phyloP scores from a whole-genome alignment of 2,888 invertebrate species.

The Arge pagana region DNA sequence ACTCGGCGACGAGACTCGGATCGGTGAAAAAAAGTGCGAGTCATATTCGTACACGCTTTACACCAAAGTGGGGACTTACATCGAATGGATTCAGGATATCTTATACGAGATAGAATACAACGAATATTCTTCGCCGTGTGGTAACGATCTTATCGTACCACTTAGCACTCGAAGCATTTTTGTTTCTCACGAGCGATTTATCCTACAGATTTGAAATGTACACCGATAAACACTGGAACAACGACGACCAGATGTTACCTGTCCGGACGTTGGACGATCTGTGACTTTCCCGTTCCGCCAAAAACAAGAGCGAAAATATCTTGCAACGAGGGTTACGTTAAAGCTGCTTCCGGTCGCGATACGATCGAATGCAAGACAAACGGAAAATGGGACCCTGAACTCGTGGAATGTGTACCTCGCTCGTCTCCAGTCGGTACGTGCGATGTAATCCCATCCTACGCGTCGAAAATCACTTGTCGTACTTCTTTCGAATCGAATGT shows the following conservation, averaged over 20 bases:
- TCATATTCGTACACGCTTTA: constrained; percentile 52
- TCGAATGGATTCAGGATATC: constrained; percentile 47
- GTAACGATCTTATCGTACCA: neutral
- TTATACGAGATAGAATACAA: constrained; percentile 36
- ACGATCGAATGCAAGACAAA: neutral
- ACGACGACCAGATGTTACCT: neutral
- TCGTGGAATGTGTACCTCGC: neutral
- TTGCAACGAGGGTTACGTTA: neutral
- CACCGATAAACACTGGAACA: neutral
- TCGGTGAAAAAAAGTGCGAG: constrained; percentile 43
- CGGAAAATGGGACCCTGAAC: neutral
- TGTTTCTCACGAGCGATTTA: neutral
- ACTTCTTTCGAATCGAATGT: too few species aligned
- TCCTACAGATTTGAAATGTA: neutral
- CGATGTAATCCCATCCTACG: too few species aligned
- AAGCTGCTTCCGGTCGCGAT: neutral
- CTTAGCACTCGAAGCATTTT: too few species aligned
- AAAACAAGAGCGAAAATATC: neutral
- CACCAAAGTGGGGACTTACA: constrained; percentile 48
- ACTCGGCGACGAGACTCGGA: constrained; percentile 36
- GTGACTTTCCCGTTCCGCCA: neutral
- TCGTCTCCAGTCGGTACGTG: too few species aligned
- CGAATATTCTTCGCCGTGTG: too few species aligned
- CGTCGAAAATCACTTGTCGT: too few species aligned
- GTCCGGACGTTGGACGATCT: neutral